A percentile compares a stretch with the other conserved stretches of the same genome.
Evolutionary conservation across 2,113 vertebrate species (phyloP).

Genomic region (Mus pahari): DNA sequence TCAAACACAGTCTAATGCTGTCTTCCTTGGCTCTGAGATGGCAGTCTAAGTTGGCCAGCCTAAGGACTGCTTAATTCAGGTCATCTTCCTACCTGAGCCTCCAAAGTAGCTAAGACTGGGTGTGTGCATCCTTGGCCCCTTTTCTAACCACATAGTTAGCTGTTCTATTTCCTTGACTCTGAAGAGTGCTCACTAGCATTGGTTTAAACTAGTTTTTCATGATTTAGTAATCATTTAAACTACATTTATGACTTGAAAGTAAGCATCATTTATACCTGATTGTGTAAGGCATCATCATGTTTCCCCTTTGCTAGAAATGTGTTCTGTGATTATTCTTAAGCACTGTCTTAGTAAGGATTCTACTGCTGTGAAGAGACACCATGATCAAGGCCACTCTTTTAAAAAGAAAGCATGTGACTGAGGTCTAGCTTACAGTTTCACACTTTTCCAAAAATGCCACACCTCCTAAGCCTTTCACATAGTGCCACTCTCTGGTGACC

Average conservation of each 20-base stretch:
- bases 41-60: background rate
- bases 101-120: background rate
- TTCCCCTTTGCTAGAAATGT: conserved; percentile 2
- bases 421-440: background rate
- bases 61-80: background rate
- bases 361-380: background rate
- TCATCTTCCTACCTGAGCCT: background rate
- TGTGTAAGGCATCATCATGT: background rate
- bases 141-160: background rate
- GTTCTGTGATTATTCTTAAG: background rate
- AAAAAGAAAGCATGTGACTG: background rate
- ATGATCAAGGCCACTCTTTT: background rate
- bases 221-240: conserved; percentile 40
- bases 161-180: conserved; percentile 20
- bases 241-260: background rate
- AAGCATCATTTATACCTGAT: background rate
- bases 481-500: background rate
- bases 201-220: conserved; percentile 17
- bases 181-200: background rate
- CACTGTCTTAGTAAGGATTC: background rate
- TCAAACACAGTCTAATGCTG: background rate
- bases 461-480: background rate
- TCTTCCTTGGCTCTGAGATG: background rate
- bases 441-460: background rate
- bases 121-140: background rate